A percentile compares a stretch with the other conserved stretches of the same genome.
Conservation (phyloP, 2,888 invertebrate genomes). For the Apotomis turbidana region DNA sequence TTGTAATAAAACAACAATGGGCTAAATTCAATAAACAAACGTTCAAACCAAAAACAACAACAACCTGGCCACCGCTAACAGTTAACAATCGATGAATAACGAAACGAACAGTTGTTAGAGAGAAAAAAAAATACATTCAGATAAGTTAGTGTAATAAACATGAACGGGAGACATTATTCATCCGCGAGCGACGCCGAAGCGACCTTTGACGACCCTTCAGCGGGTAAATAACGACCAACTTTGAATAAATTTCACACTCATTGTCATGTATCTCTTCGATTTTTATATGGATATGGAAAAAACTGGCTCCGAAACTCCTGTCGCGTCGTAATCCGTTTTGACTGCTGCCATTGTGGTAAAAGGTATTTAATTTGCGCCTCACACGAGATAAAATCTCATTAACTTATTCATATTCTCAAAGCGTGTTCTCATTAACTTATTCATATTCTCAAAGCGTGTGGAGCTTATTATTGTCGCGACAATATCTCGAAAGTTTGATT, state of each 20-base stretch:
- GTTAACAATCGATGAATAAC: conserved; percentile 31
- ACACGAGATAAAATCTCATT: conserved; percentile 29
- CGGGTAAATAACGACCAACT: conserved; percentile 53
- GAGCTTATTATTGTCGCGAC: conserved; percentile 8
- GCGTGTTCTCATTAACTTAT: conserved; percentile 27
- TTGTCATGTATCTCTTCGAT: conserved; percentile 38
- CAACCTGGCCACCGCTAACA: background rate
- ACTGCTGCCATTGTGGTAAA: conserved; percentile 28
- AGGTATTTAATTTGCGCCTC: conserved; percentile 27
- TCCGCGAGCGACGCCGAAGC: conserved; percentile 44
- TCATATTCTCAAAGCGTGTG: conserved; percentile 18
- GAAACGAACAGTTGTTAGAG: conserved; percentile 6
- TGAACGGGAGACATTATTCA: conserved; percentile 29
- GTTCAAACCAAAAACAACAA: background rate
- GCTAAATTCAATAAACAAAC: background rate
- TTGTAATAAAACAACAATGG: background rate
- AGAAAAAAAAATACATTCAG: conserved; percentile 25
- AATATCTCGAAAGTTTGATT: conserved; percentile 14
- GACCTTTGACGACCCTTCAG: conserved; percentile 49
- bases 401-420: conserved; percentile 24
- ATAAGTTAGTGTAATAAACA: conserved; percentile 20
- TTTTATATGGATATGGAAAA: conserved; percentile 30
- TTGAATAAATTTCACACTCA: conserved; percentile 61
- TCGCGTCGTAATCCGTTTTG: conserved; percentile 31
- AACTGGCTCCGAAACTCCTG: conserved; percentile 30